These are phyloP conservation scores for Charaxes varanes DNA, from an alignment of 1,140 invertebrate genomes.

Conservation along the genomic window DNA sequence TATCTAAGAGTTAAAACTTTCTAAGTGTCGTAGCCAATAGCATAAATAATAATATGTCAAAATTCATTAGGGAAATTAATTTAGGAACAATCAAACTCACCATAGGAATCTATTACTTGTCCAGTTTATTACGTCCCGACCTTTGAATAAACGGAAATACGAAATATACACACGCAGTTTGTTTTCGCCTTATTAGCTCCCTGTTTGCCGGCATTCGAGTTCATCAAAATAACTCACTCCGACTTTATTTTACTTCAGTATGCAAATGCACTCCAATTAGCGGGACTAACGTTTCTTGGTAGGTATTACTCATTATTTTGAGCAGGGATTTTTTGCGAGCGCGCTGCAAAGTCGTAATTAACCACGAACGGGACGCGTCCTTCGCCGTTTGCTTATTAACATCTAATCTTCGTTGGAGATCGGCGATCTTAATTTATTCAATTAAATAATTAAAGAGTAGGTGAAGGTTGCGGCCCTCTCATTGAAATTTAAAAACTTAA, in stretches of 20 bases:
- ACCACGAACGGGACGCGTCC: conserved; percentile 59
- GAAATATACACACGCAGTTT: conserved; percentile 14
- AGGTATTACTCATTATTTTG: conserved; percentile 68
- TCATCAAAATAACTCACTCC: conserved; percentile 59
- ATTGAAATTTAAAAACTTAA: conserved; percentile 70
- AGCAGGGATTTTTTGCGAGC: conserved; percentile 54
- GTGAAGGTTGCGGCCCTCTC: conserved; percentile 65
- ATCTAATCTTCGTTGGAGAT: conserved; percentile 59
- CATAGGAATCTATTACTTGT: too few species aligned
- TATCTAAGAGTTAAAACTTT: too few species aligned
- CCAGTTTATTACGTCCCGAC: conserved; percentile 1
- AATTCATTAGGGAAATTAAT: too few species aligned
- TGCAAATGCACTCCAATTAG: conserved; percentile 71
- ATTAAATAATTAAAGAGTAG: conserved; percentile 70
- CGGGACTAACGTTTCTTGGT: conserved; percentile 56
- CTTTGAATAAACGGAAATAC: too few species aligned
- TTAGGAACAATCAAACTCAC: too few species aligned
- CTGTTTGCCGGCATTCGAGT: conserved; percentile 36
- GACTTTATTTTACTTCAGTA: conserved; percentile 64
- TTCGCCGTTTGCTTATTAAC: conserved; percentile 65
- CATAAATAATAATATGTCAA: too few species aligned
- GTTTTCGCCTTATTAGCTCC: conserved; percentile 25
- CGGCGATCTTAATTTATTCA: conserved; percentile 65
- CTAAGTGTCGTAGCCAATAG: too few species aligned
- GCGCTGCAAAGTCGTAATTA: conserved; percentile 55